phyloP scores from a whole-genome alignment of 2,113 vertebrate species.

The Spea bombifrons region DNA sequence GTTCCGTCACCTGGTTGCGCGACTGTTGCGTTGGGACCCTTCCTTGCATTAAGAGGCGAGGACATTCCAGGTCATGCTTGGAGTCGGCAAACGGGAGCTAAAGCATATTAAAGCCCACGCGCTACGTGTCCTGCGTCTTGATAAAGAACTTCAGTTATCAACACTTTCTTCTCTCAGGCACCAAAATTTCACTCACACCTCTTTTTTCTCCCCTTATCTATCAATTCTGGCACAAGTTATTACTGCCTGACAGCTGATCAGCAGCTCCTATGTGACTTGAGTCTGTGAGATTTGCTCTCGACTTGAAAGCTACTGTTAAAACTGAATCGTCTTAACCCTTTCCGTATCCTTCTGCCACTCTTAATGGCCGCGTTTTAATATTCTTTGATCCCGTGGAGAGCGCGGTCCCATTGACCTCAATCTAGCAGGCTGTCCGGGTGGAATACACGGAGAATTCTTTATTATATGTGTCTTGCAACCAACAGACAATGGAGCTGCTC shows the following conservation, averaged over 20 bases:
- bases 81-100: neutral
- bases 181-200: slow-evolving; percentile 32
- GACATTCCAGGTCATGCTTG: no score
- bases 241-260: slow-evolving; percentile 43
- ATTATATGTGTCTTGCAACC: neutral
- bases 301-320: slow-evolving; percentile 32
- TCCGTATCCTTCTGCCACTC: neutral
- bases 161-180: slow-evolving; percentile 19
- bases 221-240: slow-evolving; percentile 43
- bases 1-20: no score
- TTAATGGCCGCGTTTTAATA: neutral
- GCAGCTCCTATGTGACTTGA: slow-evolving; percentile 38
- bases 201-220: slow-evolving; percentile 27
- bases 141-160: slow-evolving; percentile 32
- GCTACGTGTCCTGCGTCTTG: slow-evolving; percentile 1
- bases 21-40: no score
- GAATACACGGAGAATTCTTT: neutral
- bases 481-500: no score
- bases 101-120: neutral
- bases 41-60: no score
- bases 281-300: slow-evolving; percentile 35
- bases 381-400: neutral
- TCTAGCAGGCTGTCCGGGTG: neutral
- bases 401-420: slow-evolving; percentile 7
- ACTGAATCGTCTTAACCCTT: slow-evolving; percentile 32